A percentile compares a stretch with the other conserved stretches of the same genome.
phyloP scores from a whole-genome alignment of 2,888 invertebrate species.

The Charanyca ferruginea region DNA sequence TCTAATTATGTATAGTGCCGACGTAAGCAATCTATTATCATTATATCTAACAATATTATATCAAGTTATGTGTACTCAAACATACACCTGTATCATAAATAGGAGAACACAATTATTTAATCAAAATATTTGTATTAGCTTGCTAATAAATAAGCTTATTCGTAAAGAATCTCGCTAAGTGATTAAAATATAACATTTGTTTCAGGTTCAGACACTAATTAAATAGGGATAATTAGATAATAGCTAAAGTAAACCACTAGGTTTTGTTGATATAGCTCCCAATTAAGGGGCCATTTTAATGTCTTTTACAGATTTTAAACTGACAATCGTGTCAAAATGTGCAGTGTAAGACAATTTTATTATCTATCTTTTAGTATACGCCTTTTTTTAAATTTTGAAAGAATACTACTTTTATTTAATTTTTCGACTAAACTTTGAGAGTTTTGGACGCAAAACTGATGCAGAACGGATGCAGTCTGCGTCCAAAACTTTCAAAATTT shows the following conservation, averaged over 20 bases:
- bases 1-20: neutral
- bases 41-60: conserved; percentile 8
- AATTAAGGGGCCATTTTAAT: too few species aligned
- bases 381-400: too few species aligned
- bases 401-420: too few species aligned
- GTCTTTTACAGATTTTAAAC: too few species aligned
- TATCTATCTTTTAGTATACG: too few species aligned
- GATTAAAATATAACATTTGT: neutral
- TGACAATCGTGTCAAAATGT: too few species aligned
- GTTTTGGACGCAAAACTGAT: too few species aligned
- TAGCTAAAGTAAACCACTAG: neutral
- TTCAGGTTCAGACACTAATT: neutral
- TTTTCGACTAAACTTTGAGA: too few species aligned
- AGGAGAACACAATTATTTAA: neutral
- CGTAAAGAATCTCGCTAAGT: neutral
- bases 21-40: conserved; percentile 9
- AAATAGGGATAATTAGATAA: neutral
- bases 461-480: too few species aligned
- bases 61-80: neutral
- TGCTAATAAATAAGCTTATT: neutral
- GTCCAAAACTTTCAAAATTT: too few species aligned
- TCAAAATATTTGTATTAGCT: neutral
- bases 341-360: too few species aligned
- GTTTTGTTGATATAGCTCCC: neutral
- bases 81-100: neutral